Evolutionary conservation across 2,797 vertebrate species (phyloP), one percentile per base, ranked within the genome.

Genomic region (Chiroxiphia lanceolata): DNA sequence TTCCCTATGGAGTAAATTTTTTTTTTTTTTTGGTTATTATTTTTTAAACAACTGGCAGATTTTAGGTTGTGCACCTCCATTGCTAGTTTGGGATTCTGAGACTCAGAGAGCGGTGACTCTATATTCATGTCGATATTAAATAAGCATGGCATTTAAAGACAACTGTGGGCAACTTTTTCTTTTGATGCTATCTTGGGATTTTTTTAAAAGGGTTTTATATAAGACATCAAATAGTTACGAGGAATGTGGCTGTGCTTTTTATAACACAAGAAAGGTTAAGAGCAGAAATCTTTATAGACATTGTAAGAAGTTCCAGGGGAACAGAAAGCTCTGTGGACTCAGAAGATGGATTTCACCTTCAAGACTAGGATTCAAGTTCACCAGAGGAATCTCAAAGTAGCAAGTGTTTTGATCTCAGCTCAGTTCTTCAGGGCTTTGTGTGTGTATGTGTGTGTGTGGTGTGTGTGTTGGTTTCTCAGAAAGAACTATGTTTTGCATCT

Each of bases 221-320:
- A 97, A 97, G 93, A 95, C 97, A 98, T 98, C 97, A 98, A 98
- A 98, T 95, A 97, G 97, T 98, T 96, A 97, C 95, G 96, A 98
- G 95, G 88, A 96, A 96, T 78, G 97, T 96, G 96, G 93, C 95
- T 97, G 87, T 94, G 96, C 97, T 97, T 97, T 98, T 98, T 98
- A 98, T 97, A 97, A 96, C 96, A 97, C 83, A 95, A 96, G 97
- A 98, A 98, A 97, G 97, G 97, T 98, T 98, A 98, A 98, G 97
- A 98, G 93, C 81, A 98, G 96, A 97, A 97, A 97, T 96, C 97
- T 98, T 98, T 98, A 97, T 96, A 97, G 97, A 95, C 91, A 94
- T 88, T 93, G 83, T 96, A 97, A 98, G 97, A 97, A 97, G 88
- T 97, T 98, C 95, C 96, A 95, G 82, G 95, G 97, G 96, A 98